phyloP scores from a whole-genome alignment of 2,888 invertebrate genomes.

The Ctenicera cuprea region DNA sequence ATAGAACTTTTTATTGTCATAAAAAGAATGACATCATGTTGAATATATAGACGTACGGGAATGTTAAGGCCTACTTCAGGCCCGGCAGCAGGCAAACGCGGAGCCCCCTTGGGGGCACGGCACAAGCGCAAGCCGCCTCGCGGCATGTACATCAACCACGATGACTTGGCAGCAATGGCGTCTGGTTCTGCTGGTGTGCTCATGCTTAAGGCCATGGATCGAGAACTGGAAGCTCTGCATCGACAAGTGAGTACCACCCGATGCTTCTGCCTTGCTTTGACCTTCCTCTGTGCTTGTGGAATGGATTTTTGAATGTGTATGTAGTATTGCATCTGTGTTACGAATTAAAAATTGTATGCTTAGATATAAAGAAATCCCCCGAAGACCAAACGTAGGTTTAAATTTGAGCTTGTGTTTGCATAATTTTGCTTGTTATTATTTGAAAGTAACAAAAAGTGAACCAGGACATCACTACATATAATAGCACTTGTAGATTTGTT shows the following conservation, averaged over 20 bases:
- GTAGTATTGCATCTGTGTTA: slow-evolving; percentile 35
- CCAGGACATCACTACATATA: slow-evolving; percentile 40
- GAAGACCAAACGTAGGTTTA: neutral
- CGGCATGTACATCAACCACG: slow-evolving; percentile 98
- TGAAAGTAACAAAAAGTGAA: slow-evolving; percentile 43
- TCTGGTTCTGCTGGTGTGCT: slow-evolving; percentile 84
- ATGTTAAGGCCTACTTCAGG: slow-evolving; percentile 87
- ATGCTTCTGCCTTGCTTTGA: slow-evolving; percentile 44
- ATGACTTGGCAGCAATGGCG: slow-evolving; percentile 95
- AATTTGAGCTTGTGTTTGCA: slow-evolving; percentile 38
- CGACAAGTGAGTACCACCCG: slow-evolving; percentile 88
- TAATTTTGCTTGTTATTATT: slow-evolving; percentile 42
- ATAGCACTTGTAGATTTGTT: slow-evolving; percentile 42
- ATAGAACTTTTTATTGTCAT: slow-evolving; percentile 36
- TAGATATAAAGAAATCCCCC: neutral
- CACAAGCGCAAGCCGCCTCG: slow-evolving; percentile 93
- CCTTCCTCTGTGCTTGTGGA: slow-evolving; percentile 48
- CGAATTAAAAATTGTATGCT: slow-evolving; percentile 15
- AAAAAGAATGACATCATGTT: slow-evolving; percentile 65
- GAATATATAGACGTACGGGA: slow-evolving; percentile 83
- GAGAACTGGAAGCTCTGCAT: slow-evolving; percentile 95
- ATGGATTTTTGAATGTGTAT: slow-evolving; percentile 45
- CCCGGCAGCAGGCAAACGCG: slow-evolving; percentile 76
- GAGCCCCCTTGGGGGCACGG: slow-evolving; percentile 71
- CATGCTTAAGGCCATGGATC: slow-evolving; percentile 93